Percentiles rank a stretch among this genome's conserved stretches.
Evolutionary conservation across 2,888 invertebrate genomes (phyloP).

Genomic region (Thyatira batis): DNA sequence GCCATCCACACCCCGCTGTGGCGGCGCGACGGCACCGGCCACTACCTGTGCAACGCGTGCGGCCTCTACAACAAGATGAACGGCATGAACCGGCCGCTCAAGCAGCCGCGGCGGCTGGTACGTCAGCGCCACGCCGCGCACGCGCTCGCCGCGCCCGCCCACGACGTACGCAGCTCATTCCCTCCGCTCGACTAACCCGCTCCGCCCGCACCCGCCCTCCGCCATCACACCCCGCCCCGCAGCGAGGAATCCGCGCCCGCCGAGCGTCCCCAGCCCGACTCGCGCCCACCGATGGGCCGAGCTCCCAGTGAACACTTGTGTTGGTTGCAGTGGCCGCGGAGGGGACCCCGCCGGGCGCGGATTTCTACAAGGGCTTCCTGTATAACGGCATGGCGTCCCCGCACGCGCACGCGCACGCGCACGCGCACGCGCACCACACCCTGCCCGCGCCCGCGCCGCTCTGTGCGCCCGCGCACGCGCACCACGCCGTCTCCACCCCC

Average conservation of each 20-base stretch:
- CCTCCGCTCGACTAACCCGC: slow-evolving; percentile 39
- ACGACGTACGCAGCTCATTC: slow-evolving; percentile 65
- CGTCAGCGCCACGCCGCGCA: slow-evolving; percentile 83
- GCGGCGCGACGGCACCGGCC: slow-evolving; percentile 99
- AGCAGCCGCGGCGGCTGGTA: slow-evolving; percentile 99
- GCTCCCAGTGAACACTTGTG: slow-evolving; percentile 52
- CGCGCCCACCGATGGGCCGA: slow-evolving; percentile 25
- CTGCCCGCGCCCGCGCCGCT: slow-evolving; percentile 52
- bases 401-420: slow-evolving; percentile 51
- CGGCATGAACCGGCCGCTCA: slow-evolving; percentile 98
- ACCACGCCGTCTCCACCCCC: slow-evolving; percentile 55
- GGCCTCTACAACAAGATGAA: slow-evolving; percentile 99
- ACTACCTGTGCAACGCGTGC: slow-evolving; percentile 99
- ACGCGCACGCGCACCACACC: slow-evolving; percentile 31
- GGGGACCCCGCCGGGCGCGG: slow-evolving; percentile 91
- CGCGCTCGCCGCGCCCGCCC: slow-evolving; percentile 61
- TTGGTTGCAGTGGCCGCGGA: slow-evolving; percentile 91
- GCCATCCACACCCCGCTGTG: slow-evolving; percentile 98
- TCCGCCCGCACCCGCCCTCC: too few species aligned
- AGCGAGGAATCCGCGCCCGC: slow-evolving; percentile 68
- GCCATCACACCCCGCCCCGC: slow-evolving; percentile 24
- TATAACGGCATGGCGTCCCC: slow-evolving; percentile 84
- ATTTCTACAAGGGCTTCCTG: slow-evolving; percentile 93
- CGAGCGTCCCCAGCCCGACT: slow-evolving; percentile 51
- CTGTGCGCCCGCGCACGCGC: slow-evolving; percentile 42